phyloP scores from a whole-genome alignment of 2,113 vertebrate genomes.

The Cinclus cinclus region DNA sequence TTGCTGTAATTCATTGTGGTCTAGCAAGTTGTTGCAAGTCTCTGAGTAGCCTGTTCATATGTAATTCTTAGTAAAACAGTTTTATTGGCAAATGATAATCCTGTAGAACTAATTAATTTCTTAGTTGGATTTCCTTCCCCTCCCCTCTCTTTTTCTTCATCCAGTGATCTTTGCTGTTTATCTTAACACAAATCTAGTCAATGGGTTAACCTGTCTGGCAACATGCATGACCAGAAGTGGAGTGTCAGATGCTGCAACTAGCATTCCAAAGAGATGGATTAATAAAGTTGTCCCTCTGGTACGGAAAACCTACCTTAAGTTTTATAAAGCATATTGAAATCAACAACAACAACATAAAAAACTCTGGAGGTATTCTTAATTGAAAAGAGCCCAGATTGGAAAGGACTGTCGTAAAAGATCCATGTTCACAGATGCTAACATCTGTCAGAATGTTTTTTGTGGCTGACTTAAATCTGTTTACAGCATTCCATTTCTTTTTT shows the following conservation, averaged over 20 bases:
- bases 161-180: neutral
- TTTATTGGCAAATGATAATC: neutral
- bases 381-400: slow-evolving; percentile 52
- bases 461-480: slow-evolving; percentile 71
- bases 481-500: slow-evolving; percentile 70
- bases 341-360: neutral
- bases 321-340: slow-evolving; percentile 8
- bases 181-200: neutral
- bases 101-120: slow-evolving; percentile 8
- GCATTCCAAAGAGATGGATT: neutral
- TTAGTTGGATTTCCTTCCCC: neutral
- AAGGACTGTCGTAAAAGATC: slow-evolving; percentile 40
- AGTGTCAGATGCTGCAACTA: neutral
- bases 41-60: neutral
- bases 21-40: slow-evolving; percentile 29
- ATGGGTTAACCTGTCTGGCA: neutral
- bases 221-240: neutral
- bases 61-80: neutral
- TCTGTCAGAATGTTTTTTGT: slow-evolving; percentile 70
- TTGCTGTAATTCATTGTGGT: slow-evolving; percentile 24
- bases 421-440: slow-evolving; percentile 71
- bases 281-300: neutral
- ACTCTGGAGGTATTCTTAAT: neutral
- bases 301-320: neutral
- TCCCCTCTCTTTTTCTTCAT: neutral